Conservation (phyloP, 2,888 invertebrate genomes). For the Bedellia somnulentella region DNA sequence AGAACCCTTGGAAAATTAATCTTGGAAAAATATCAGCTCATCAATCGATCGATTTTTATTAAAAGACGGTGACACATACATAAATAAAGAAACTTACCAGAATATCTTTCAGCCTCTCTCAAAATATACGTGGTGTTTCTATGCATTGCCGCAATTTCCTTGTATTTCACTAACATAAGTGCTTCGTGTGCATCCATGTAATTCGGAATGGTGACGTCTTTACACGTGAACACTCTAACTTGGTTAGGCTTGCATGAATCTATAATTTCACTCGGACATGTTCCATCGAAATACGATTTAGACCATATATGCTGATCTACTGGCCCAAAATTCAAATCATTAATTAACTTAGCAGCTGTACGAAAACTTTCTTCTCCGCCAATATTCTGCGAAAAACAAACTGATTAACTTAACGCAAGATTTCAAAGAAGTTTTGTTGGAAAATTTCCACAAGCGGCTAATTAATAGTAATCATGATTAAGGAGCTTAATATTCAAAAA, state of each 20-base stretch:
- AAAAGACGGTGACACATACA: too few relatives aligned
- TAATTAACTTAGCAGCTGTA: conserved; percentile 43
- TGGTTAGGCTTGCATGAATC: conserved; percentile 51
- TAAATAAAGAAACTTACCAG: conserved; percentile 26
- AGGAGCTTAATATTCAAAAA: too few relatives aligned
- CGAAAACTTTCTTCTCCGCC: conserved; percentile 46
- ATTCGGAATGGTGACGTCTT: conserved; percentile 45
- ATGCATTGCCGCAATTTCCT: conserved; percentile 38
- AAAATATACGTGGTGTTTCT: conserved; percentile 50
- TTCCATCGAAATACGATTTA: conserved; percentile 46
- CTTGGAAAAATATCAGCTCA: too few relatives aligned
- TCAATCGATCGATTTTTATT: too few relatives aligned
- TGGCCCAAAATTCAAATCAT: conserved; percentile 41
- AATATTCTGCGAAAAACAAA: conserved; percentile 30
- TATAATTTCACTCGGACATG: conserved; percentile 43
- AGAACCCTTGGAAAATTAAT: too few relatives aligned
- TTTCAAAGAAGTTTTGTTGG: conserved; percentile 1
- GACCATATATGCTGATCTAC: conserved; percentile 42
- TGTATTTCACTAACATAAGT: conserved; percentile 45
- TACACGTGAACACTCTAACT: conserved; percentile 49
- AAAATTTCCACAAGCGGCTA: too few relatives aligned
- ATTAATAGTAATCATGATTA: too few relatives aligned
- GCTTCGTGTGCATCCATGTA: conserved; percentile 59
- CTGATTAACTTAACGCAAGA: too few relatives aligned
- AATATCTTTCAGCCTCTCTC: conserved; percentile 45